phyloP scores from a whole-genome alignment of 2,797 vertebrate genomes.

The Phrynocephalus forsythii region DNA sequence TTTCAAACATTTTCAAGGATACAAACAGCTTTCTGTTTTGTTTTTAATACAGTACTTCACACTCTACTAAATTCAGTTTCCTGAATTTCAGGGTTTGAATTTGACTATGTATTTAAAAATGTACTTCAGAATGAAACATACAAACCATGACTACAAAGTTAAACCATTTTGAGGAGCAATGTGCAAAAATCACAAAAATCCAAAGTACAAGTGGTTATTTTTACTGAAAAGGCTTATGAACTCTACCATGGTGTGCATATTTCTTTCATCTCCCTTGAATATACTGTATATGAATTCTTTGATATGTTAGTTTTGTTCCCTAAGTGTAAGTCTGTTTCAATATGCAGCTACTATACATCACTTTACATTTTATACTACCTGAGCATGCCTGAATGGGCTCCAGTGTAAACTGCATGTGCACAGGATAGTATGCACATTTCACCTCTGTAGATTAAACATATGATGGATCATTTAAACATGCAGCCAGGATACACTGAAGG shows the following conservation, averaged over 20 bases:
- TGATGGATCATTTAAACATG: neutral
- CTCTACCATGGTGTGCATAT: neutral
- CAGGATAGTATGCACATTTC: neutral
- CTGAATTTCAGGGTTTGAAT: neutral
- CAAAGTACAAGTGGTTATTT: neutral
- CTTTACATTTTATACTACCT: no score
- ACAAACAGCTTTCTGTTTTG: neutral
- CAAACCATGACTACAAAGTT: neutral
- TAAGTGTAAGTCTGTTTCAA: neutral
- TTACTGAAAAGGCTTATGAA: neutral
- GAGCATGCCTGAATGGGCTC: neutral
- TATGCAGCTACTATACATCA: no score
- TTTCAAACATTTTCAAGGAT: neutral
- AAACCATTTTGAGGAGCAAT: neutral
- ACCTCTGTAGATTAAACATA: neutral
- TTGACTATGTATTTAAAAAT: neutral
- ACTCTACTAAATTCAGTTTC: neutral
- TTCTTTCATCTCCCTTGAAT: neutral
- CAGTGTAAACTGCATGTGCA: no score
- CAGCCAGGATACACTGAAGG: neutral
- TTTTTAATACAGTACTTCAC: neutral
- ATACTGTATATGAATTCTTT: neutral
- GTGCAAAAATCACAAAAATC: conserved; percentile 28
- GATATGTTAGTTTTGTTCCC: neutral
- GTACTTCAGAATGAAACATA: neutral